Percentiles rank a stretch among this genome's conserved stretches.
Evolutionary conservation across 1,140 invertebrate species (phyloP).

Genomic region (Pseudomyrmex gracilis): DNA sequence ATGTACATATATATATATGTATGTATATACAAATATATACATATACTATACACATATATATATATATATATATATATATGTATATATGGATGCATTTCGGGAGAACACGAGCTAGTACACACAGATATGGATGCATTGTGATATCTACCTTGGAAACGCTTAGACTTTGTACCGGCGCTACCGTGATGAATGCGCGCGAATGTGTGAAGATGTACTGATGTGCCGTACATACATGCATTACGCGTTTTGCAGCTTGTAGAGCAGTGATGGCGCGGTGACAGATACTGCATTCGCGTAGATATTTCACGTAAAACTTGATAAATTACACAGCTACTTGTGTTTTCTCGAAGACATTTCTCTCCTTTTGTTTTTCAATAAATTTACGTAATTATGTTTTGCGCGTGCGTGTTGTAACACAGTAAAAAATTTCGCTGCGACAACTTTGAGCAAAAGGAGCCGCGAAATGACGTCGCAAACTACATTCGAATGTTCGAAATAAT

Average conservation of each 20-base stretch:
- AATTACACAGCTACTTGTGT: background rate
- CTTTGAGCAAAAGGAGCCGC: too few species aligned
- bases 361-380: too few species aligned
- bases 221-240: background rate
- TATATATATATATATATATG: background rate
- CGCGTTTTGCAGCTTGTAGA: background rate
- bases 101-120: background rate
- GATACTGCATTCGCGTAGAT: slow-evolving; percentile 2
- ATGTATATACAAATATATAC: too few species aligned
- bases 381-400: too few species aligned
- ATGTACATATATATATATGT: too few species aligned
- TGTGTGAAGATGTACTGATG: slow-evolving; percentile 10
- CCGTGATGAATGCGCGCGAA: slow-evolving; percentile 5
- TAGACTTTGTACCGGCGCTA: slow-evolving; percentile 16
- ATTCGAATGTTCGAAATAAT: too few species aligned
- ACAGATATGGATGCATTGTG: background rate
- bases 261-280: background rate
- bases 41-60: too few species aligned
- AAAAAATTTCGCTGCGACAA: too few species aligned
- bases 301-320: background rate
- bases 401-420: too few species aligned
- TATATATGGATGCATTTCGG: background rate
- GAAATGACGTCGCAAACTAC: too few species aligned
- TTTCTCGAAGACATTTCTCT: too few species aligned
- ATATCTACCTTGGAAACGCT: slow-evolving; percentile 16